Evolutionary conservation across 2,113 vertebrate genomes (phyloP), one percentile per base, ranked within the genome.

Genomic region (Triplophysa dalaica): DNA sequence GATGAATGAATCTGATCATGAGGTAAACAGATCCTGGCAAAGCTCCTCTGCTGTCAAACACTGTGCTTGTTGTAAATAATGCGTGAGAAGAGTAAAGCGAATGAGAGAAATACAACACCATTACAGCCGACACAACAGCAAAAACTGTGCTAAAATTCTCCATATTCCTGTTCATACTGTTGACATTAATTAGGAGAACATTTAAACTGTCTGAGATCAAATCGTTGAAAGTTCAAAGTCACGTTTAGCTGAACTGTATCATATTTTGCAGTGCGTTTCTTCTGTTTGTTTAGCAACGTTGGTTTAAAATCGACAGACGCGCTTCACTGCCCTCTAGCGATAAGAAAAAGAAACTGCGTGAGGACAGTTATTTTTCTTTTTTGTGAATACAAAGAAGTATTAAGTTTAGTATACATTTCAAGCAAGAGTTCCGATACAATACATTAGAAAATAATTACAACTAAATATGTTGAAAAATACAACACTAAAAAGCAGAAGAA

Each of bases 11-110:
- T 73, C 63, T 88, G 0, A 83, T 17, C 41, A 84, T 83, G 0
- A 91, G 79, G 60, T 87, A 92, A 0, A 22, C 22, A 0, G 65
- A 38, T 17, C 85, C 85, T 0, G 89, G 90, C 16, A 89, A 75
- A n/a, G 12, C 77, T 5, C 80, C 75, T 69, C 58, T 29, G 33
- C 0, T 38, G 24, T 90, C 80, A 21, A 85, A 79, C 38, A 86
- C 82, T 0, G 80, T 75, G 0, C 64, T 83, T 7, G 66, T 75
- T 70, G 80, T 76, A n/a, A 89, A 12, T 29, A 75, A 2, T 52
- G 65, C 64, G 38, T 87, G 76, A 50, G 88, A 87, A 16, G 74
- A 22, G 80, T 89, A 89, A 24, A 92, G 54, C 16, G 76, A 65
- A n/a, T 87, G 88, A 11, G 82, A 10, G 0, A 90, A 52, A 78